A percentile compares a stretch with the other conserved stretches of the same genome.
Evolutionary conservation across 2,797 vertebrate genomes (phyloP).

Genomic region (Ctenochaetus hawaiiensis): DNA sequence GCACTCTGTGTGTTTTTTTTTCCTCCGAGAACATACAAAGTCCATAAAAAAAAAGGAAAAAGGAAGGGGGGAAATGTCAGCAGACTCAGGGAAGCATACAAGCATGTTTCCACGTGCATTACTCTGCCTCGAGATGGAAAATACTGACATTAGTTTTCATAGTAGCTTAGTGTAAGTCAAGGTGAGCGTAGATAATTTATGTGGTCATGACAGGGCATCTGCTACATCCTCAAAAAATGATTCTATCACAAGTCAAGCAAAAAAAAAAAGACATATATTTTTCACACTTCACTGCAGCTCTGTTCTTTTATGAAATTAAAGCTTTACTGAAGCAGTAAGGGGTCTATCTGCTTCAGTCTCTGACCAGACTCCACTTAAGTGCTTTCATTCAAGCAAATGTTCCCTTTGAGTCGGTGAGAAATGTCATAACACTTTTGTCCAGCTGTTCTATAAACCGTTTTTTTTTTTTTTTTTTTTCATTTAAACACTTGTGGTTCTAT

Average conservation of each 20-base stretch:
- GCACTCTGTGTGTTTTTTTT: constrained; percentile 5
- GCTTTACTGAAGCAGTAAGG: constrained; percentile 2
- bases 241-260: constrained; percentile 32
- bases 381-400: constrained; percentile 9
- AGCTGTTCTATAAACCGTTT: not conserved
- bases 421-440: not conserved
- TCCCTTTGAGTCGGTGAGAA: constrained; percentile 8
- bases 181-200: constrained; percentile 52
- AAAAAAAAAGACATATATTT: constrained; percentile 38
- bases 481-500: not conserved
- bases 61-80: constrained; percentile 34
- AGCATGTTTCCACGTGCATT: constrained; percentile 9
- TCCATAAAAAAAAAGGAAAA: constrained; percentile 29
- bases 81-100: constrained; percentile 4
- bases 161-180: constrained; percentile 26
- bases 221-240: constrained; percentile 13
- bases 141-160: constrained; percentile 18
- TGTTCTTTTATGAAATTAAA: constrained; percentile 29
- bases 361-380: constrained; percentile 7
- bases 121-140: constrained; percentile 10
- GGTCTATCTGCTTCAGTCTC: constrained; percentile 4
- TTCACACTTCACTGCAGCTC: constrained; percentile 28
- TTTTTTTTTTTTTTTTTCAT: not conserved
- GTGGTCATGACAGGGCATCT: constrained; percentile 18
- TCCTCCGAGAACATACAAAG: constrained; percentile 35